Conservation (phyloP, 1,140 invertebrate genomes). For the Pogonomyrmex barbatus region DNA sequence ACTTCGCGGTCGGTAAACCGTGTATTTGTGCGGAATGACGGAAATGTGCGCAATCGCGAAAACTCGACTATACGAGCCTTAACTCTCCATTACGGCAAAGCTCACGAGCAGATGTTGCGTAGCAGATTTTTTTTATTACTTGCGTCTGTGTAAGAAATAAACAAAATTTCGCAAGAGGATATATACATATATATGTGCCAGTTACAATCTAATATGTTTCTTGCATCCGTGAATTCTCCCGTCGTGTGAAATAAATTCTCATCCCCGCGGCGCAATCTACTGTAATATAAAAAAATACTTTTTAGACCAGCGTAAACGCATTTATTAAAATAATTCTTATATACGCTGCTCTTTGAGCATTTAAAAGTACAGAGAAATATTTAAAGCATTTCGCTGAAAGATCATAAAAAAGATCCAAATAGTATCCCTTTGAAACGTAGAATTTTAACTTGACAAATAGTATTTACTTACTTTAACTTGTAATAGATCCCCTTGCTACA, state of each 20-base stretch:
- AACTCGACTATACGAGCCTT: neutral
- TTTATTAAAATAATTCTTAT: constrained; percentile 10
- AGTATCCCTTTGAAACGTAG: constrained; percentile 16
- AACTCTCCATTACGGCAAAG: neutral
- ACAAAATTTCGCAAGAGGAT: neutral
- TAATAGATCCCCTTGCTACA: too few species aligned
- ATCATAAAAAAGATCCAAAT: neutral
- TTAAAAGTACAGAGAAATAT: too few species aligned
- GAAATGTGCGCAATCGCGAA: neutral
- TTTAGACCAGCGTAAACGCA: neutral
- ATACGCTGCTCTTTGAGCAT: neutral
- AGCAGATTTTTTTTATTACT: neutral
- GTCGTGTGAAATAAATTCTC: neutral
- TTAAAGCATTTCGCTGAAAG: neutral
- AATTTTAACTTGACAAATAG: constrained; percentile 35
- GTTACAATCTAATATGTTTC: neutral
- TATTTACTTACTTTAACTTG: neutral
- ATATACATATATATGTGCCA: neutral
- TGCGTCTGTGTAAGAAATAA: neutral
- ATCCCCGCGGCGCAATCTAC: neutral
- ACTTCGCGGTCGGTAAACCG: neutral
- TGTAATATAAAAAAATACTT: neutral
- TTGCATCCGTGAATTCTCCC: neutral
- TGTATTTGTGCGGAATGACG: neutral
- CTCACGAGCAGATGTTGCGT: neutral